These are phyloP conservation scores for Oithona nana DNA, from an alignment of 2,888 invertebrate species.

Conservation along the genomic window DNA sequence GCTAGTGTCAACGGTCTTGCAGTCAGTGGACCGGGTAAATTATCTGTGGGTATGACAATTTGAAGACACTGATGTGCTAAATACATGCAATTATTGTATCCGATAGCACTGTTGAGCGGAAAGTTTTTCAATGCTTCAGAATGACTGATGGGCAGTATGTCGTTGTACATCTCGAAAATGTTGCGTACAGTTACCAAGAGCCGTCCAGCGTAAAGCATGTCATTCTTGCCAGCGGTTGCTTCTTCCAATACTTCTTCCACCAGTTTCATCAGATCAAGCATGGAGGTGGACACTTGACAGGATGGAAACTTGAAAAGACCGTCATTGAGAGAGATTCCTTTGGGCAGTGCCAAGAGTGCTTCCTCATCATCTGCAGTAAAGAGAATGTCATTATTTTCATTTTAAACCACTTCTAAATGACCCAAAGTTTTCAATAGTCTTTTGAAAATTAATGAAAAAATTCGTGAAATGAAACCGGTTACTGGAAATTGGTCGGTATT, in stretches of 20 bases:
- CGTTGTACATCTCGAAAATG: constrained; percentile 54
- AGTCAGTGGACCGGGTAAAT: constrained; percentile 26
- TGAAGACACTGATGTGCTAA: constrained; percentile 50
- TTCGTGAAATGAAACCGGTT: too few relatives aligned
- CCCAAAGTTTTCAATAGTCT: too few relatives aligned
- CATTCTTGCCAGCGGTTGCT: constrained; percentile 38
- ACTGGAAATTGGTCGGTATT: too few relatives aligned
- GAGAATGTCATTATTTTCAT: too few relatives aligned
- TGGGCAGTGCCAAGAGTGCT: constrained; percentile 19
- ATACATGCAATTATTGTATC: constrained; percentile 81
- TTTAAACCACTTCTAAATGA: too few relatives aligned
- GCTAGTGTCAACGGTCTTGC: constrained; percentile 42
- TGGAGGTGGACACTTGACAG: constrained; percentile 35
- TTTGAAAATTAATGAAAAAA: too few relatives aligned
- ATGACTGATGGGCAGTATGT: constrained; percentile 58
- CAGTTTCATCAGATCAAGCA: constrained; percentile 42
- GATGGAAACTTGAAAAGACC: constrained; percentile 31
- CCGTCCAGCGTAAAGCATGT: constrained; percentile 39
- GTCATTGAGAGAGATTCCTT: constrained; percentile 22
- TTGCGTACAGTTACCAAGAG: constrained; percentile 48
- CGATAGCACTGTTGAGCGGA: constrained; percentile 57
- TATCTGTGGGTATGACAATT: constrained; percentile 30
- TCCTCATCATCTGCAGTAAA: constrained; percentile 20
- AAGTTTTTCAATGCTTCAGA: constrained; percentile 56
- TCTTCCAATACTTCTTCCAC: constrained; percentile 43